Base-by-base conservation (phyloP, 2,797 vertebrate genomes). In the Telmatherina bonti region DNA sequence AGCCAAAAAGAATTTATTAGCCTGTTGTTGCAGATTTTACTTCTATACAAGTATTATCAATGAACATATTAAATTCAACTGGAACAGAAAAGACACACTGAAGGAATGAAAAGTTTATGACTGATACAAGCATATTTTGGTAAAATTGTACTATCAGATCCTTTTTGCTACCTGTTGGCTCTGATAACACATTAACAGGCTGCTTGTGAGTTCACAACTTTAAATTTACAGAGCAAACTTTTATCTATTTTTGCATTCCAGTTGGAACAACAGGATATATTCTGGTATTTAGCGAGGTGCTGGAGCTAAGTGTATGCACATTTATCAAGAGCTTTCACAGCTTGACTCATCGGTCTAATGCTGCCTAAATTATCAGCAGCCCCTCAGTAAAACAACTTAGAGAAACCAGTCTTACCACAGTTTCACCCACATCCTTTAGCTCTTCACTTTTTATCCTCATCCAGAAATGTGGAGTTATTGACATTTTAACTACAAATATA, bases 371-470 rank as follows among this genome's bases (percentile, higher is more conserved):
- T 66, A 65, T 78, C 69, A 60, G 74, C 36, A 53, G 70, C 64
- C 74, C 51, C 74, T 71, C 45, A 64, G 79, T 62, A 70, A 81
- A 89, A 82, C 76, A 68, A 66, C 61, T 53, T 60, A 52, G 61
- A 72, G 58, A 70, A 47, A 15, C 61, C 30, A n/a, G 73, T 49
- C 58, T 31, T 70, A 53, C 43, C 62, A 29, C 56, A 22, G 26
- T 71, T 68, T 76, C 56, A 74, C 68, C 66, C 62, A 33, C 54
- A 36, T 65, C 54, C 30, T 71, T 64, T 52, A 67, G 53, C 70
- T 66, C 63, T 57, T 51, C 55, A 71, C 22, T 35, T 59, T 66
- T 43, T n/a, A 45, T 73, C 43, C 54, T 57, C 61, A 58, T 60
- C 33, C 29, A 55, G n/a, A 49, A 35, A 57, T 24, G 11, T 70